A percentile compares a stretch with the other conserved stretches of the same genome.
phyloP scores from a whole-genome alignment of 2,888 invertebrate genomes.

The Tetheella fluctuosa region DNA sequence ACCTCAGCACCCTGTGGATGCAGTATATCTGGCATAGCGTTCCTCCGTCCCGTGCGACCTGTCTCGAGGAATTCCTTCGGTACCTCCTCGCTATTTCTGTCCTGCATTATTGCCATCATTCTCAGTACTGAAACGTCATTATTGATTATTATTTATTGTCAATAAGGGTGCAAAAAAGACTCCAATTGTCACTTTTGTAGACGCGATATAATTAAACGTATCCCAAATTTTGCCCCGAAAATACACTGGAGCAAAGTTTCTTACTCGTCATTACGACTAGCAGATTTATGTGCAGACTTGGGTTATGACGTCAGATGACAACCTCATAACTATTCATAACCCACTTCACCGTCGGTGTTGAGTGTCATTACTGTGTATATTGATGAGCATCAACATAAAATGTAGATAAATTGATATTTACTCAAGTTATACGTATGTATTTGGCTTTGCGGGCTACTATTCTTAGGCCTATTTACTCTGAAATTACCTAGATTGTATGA shows the following conservation, averaged over 20 bases:
- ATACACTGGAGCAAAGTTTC: background rate
- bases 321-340: background rate
- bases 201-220: too few relatives aligned
- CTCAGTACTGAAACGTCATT: slow-evolving; percentile 74
- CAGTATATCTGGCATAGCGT: slow-evolving; percentile 94
- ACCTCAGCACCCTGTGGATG: slow-evolving; percentile 89
- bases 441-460: too few relatives aligned
- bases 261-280: background rate
- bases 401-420: too few relatives aligned
- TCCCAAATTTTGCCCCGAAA: background rate
- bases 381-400: background rate
- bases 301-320: background rate
- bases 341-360: background rate
- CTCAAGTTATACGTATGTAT: too few relatives aligned
- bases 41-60: slow-evolving; percentile 93
- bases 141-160: background rate
- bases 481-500: too few relatives aligned
- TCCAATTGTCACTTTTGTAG: too few relatives aligned
- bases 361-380: background rate
- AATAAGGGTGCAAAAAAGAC: too few relatives aligned
- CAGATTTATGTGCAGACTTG: background rate
- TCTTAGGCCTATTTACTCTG: too few relatives aligned
- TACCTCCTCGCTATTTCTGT: slow-evolving; percentile 82
- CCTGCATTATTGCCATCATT: slow-evolving; percentile 86
- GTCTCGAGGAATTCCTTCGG: slow-evolving; percentile 92